Conservation (phyloP, 2,888 invertebrate genomes). For the Pseudoips prasinana region DNA sequence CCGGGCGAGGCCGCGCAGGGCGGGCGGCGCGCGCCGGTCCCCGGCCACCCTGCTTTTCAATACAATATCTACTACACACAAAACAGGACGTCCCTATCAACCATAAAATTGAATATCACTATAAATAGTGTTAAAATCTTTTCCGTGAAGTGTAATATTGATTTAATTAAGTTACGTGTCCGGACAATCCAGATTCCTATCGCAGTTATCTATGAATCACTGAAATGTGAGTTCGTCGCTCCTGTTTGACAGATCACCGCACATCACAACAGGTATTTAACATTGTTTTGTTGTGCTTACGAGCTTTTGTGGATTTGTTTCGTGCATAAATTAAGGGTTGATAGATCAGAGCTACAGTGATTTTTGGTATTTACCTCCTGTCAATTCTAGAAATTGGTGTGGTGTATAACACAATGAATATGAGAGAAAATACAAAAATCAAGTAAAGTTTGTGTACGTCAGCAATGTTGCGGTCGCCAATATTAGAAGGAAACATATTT, state of each 20-base stretch:
- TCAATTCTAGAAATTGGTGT: too few relatives aligned
- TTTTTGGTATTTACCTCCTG: too few relatives aligned
- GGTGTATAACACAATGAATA: too few relatives aligned
- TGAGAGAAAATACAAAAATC: too few relatives aligned
- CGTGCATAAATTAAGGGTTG: too few relatives aligned
- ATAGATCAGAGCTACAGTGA: too few relatives aligned
- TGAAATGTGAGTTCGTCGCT: conserved; percentile 37
- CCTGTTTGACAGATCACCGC: conserved; percentile 22
- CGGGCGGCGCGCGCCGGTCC: conserved; percentile 74
- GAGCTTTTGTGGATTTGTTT: conserved; percentile 4
- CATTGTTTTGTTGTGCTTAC: conserved; percentile 25
- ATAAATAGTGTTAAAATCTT: conserved; percentile 1
- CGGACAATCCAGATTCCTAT: conserved; percentile 6
- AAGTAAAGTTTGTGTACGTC: too few relatives aligned
- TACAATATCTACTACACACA: conserved; percentile 38
- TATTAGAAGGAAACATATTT: too few relatives aligned
- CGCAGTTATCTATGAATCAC: conserved; percentile 13
- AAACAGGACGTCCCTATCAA: conserved; percentile 37
- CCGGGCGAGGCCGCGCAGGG: conserved; percentile 58
- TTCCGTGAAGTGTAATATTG: conserved; percentile 23
- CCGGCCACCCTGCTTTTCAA: conserved; percentile 42
- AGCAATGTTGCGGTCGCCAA: too few relatives aligned
- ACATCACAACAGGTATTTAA: conserved; percentile 36
- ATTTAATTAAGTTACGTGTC: conserved; percentile 2
- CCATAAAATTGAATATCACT: conserved; percentile 8